Base-by-base conservation (phyloP, 2,113 vertebrate genomes). In the Odocoileus virginianus region DNA sequence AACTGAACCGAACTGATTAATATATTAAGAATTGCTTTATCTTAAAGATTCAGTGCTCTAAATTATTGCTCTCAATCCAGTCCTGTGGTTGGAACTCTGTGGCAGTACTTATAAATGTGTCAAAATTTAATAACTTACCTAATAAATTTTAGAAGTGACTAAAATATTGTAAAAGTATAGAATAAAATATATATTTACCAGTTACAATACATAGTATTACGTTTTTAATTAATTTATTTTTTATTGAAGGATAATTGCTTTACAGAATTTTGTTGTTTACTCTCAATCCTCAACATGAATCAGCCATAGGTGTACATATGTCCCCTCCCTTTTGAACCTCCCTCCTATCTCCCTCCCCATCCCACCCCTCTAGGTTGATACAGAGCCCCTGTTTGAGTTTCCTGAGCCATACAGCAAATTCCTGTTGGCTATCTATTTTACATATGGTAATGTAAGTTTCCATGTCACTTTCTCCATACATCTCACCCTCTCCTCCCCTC, bases 161-260 rank as follows among this genome's bases (percentile, higher is more conserved):
- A 74, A 74, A 40, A 94, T 10, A 92, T 74, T 86, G 84, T 89
- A 98, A 85, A 1, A 95, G 58, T 91, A 57, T 28, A 79, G 79
- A 97, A 74, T 61, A 95, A 45, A 95, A 96, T 85, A 97, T 14
- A 27, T 97, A 60, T 94, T 98, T 97, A 95, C 6, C 67, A 76
- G 11, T 21, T 47, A 52, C 40, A 19, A 90, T 78, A 30, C 0
- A 3, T 33, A 30, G 3, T 28, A 67, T 92, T 74, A 71, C 93
- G 89, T 95, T 96, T 89, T 9, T 60, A 86, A 2, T 19, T 94
- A 36, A 36, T 36, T 19, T 36, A 67, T 67, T 71, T 71, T 40
- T 71, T 40, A 71, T 36, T 36, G n/a, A 36, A 71, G 67, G n/a
- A 36, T 71, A 12, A 71, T 71, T 71, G n/a, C 67, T 40, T 40